phyloP scores from a whole-genome alignment of 2,797 vertebrate genomes.

The Trichosurus vulpecula region DNA sequence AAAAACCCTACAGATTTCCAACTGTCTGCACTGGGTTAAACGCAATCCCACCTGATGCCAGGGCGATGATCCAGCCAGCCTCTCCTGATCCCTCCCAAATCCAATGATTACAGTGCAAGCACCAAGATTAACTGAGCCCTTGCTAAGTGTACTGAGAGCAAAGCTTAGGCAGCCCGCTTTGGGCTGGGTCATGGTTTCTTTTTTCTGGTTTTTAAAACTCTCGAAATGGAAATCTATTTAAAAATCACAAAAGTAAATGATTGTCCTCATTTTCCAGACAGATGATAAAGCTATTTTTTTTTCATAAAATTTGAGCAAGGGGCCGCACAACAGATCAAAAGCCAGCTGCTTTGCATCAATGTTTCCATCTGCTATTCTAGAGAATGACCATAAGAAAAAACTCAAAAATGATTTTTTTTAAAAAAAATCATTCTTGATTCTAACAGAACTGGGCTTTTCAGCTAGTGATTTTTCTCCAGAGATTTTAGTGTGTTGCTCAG shows the following conservation, averaged over 20 bases:
- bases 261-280: background rate
- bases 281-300: background rate
- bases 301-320: background rate
- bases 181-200: background rate
- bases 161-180: background rate
- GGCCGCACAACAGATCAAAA: background rate
- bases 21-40: background rate
- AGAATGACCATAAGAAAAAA: background rate
- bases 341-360: background rate
- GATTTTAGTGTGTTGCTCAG: conserved; percentile 66
- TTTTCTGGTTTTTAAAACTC: background rate
- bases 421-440: conserved; percentile 45
- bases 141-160: background rate
- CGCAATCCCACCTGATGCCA: background rate
- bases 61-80: background rate
- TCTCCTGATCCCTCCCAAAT: background rate
- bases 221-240: background rate
- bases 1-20: background rate
- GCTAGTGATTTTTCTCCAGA: conserved; percentile 72
- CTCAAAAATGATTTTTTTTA: background rate
- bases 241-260: background rate
- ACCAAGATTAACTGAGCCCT: background rate
- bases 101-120: background rate
- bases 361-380: background rate
- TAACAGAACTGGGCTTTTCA: conserved; percentile 48